A percentile compares a stretch with the other conserved stretches of the same genome.
Conservation (phyloP, 2,888 invertebrate species). For the Mythimna loreyi region DNA sequence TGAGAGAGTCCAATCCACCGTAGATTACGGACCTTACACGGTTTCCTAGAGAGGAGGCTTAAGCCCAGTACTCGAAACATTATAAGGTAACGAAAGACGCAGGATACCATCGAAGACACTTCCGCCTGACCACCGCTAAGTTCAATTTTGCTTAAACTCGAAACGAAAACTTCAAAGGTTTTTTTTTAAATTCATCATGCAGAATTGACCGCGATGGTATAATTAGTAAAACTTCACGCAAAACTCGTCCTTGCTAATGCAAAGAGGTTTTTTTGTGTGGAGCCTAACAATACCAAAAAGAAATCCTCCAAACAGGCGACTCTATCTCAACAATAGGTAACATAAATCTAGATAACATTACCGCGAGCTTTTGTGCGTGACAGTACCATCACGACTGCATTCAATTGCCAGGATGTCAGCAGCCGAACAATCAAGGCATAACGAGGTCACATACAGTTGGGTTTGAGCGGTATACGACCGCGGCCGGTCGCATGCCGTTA, state of each 20-base stretch:
- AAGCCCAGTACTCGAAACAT: no score
- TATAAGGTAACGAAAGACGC: no score
- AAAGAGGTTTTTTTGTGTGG: no score
- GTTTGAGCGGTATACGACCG: conserved; percentile 3
- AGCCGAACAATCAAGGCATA: conserved; percentile 52
- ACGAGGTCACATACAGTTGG: conserved; percentile 46
- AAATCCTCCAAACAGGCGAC: conserved; percentile 4
- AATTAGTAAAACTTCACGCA: neutral
- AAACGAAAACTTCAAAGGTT: no score
- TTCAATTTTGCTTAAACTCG: no score
- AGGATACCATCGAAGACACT: no score
- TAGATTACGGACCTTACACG: no score
- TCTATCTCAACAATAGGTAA: conserved; percentile 30
- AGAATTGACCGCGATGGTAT: no score
- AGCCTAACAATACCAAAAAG: conserved; percentile 5
- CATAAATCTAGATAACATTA: conserved; percentile 54
- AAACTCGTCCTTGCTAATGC: neutral
- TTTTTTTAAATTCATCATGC: no score
- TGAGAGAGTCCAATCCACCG: no score
- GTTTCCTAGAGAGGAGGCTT: no score
- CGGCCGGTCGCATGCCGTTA: neutral
- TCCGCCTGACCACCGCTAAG: no score
- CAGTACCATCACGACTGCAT: conserved; percentile 54
- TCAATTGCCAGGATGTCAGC: conserved; percentile 57
- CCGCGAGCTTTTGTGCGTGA: conserved; percentile 47